Base-by-base conservation (phyloP, 1,140 invertebrate genomes). In the Manduca sexta region DNA sequence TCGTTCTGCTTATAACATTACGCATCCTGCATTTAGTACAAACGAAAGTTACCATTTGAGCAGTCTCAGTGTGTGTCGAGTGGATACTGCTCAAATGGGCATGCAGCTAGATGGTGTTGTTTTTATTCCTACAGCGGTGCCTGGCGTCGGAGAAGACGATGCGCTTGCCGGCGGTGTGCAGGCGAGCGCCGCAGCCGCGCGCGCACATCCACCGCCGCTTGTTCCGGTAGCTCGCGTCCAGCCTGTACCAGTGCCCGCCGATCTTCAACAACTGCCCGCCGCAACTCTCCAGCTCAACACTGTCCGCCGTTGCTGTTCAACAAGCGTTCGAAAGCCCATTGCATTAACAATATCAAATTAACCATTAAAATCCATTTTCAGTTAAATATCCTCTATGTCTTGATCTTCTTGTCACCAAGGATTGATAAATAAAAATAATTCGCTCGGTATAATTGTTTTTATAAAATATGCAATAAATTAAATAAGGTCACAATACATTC, bases 191-290 rank as follows among this genome's bases (percentile, higher is more conserved):
- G 49, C 82, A 85, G 21, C 68, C 72, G 10, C 69, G 56, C 0
- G 79, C 78, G 55, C 82, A 85, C 6, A 56, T 48, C 82, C 82
- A 85, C 1, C 82, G 62, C 33, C 78, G 45, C 45, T 76, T 78
- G 13, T 41, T 50, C 13, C 55, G 44, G 49, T 83, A 80, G 33
- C 63, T 59, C 0, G 52, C 64, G 21, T 85, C 81, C 52, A 85
- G 48, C n/a, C 58, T 64, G 61, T 85, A 83, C 79, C 77, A 83
- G 48, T 62, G 60, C 4, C 68, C 66, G 7, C 69, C 65, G 56
- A 82, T 80, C 56, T 76, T 80, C 46, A 85, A 37, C 52, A 83
- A 43, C 17, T 60, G 62, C 1, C 73, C 67, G 6, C 59, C 68
- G 33, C 62, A 18, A 11, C 15, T 50, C 18, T 21, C 17, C 15